Percentiles rank a stretch among this genome's conserved stretches.
These are phyloP conservation scores for Gnathonemus echidnorhynchus DNA, from an alignment of 2,113 vertebrate species.

Conservation along the genomic window DNA sequence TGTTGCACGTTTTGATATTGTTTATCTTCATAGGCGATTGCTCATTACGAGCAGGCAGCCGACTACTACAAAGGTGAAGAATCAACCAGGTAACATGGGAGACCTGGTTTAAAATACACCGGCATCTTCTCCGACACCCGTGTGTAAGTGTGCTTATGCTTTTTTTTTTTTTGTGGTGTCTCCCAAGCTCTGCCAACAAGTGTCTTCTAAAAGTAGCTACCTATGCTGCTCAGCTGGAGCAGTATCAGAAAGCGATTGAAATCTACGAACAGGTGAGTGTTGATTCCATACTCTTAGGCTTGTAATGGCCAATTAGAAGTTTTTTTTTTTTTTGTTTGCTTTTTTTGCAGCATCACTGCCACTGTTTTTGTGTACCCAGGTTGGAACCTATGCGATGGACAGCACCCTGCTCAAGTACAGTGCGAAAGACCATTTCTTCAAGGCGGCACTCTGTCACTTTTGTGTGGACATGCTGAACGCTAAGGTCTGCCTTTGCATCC, in stretches of 20 bases:
- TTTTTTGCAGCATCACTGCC: background rate
- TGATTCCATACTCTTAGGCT: background rate
- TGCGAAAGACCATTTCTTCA: slow-evolving; percentile 91
- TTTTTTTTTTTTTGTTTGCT: no score
- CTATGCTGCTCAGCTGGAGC: slow-evolving; percentile 83
- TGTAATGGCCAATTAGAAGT: background rate
- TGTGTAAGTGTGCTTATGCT: slow-evolving; percentile 11
- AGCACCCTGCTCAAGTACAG: slow-evolving; percentile 87
- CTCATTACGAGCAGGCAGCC: slow-evolving; percentile 86
- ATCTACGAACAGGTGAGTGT: slow-evolving; percentile 80
- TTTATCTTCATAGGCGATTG: slow-evolving; percentile 62
- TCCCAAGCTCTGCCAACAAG: slow-evolving; percentile 82
- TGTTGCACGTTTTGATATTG: background rate
- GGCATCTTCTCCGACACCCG: background rate
- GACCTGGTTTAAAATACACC: background rate
- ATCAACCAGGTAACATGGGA: slow-evolving; percentile 68
- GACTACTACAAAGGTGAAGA: slow-evolving; percentile 94
- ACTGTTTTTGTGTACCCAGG: slow-evolving; percentile 34
- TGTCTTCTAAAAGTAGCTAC: slow-evolving; percentile 87
- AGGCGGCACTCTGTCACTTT: slow-evolving; percentile 86
- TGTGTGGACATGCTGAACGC: slow-evolving; percentile 89
- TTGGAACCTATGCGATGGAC: slow-evolving; percentile 82
- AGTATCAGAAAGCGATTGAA: slow-evolving; percentile 83
- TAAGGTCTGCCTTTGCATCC: slow-evolving; percentile 55
- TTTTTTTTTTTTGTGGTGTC: background rate